These are phyloP conservation scores for Oostethus manadensis DNA, from an alignment of 2,113 vertebrate species.

Conservation along the genomic window DNA sequence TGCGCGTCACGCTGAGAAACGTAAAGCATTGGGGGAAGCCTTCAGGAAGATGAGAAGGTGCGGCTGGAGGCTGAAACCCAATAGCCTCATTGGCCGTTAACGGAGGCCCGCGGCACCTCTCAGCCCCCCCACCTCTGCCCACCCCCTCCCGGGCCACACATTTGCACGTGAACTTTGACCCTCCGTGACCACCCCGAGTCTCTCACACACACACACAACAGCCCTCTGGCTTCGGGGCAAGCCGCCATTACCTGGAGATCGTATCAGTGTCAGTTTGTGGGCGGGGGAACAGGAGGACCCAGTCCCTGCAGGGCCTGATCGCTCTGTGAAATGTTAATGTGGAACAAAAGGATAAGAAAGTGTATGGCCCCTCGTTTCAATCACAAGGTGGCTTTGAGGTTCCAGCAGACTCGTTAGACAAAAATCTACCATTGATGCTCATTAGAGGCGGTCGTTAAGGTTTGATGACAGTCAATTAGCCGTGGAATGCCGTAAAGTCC, in stretches of 20 bases:
- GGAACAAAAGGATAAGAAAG: constrained; percentile 66
- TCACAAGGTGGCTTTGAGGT: not conserved
- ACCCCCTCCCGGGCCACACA: not conserved
- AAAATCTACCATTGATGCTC: constrained; percentile 48
- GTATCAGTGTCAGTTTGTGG: constrained; percentile 17
- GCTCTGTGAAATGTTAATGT: constrained; percentile 69
- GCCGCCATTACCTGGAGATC: constrained; percentile 45
- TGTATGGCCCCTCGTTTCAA: constrained; percentile 48
- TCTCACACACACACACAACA: constrained; percentile 62
- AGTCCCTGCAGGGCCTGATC: constrained; percentile 68
- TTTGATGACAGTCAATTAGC: constrained; percentile 58
- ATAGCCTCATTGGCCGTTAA: not conserved
- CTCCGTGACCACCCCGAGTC: constrained; percentile 58
- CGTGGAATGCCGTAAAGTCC: constrained; percentile 48
- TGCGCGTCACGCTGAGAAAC: constrained; percentile 61
- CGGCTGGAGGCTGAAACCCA: constrained; percentile 33
- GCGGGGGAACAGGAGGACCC: constrained; percentile 57
- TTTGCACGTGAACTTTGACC: constrained; percentile 7
- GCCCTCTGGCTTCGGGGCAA: constrained; percentile 61
- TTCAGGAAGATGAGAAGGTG: constrained; percentile 50
- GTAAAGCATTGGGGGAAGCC: constrained; percentile 46
- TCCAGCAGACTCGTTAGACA: constrained; percentile 34
- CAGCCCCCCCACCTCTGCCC: not conserved
- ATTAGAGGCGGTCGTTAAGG: constrained; percentile 54
- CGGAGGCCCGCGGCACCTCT: not conserved